These are phyloP conservation scores for Hydriomena furcata DNA, from an alignment of 2,888 invertebrate species.

Conservation along the genomic window DNA sequence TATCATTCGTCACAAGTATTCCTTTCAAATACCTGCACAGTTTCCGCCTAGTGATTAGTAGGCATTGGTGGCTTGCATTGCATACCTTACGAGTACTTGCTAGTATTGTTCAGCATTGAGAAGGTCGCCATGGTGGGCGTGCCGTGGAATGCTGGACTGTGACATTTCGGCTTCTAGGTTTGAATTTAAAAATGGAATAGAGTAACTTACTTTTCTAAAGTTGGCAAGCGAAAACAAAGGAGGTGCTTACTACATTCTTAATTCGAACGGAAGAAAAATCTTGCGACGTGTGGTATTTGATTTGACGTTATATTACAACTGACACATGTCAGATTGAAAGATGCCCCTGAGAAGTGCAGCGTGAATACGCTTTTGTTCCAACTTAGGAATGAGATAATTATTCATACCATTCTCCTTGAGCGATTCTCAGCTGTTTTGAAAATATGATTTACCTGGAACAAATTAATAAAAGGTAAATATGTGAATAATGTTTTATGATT, in stretches of 20 bases:
- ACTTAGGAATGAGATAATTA: background rate
- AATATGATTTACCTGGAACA: slow-evolving; percentile 30
- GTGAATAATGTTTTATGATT: too few species aligned
- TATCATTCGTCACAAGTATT: background rate
- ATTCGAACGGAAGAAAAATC: too few species aligned
- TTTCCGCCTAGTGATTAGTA: slow-evolving; percentile 20
- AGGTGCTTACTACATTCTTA: too few species aligned
- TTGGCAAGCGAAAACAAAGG: too few species aligned
- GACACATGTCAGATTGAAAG: slow-evolving; percentile 17
- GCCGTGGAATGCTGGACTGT: slow-evolving; percentile 53
- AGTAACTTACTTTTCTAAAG: too few species aligned
- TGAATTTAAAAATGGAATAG: slow-evolving; percentile 29
- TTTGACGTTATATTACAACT: too few species aligned
- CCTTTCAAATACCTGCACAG: slow-evolving; percentile 9
- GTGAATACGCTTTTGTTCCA: background rate
- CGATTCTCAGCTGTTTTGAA: slow-evolving; percentile 6
- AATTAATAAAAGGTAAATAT: slow-evolving; percentile 7
- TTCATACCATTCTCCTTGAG: background rate
- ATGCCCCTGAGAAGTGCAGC: slow-evolving; percentile 4
- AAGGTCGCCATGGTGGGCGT: slow-evolving; percentile 64
- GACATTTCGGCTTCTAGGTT: slow-evolving; percentile 56
- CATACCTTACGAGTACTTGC: slow-evolving; percentile 17
- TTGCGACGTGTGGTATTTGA: too few species aligned
- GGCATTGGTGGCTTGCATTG: background rate
- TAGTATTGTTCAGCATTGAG: slow-evolving; percentile 65